phyloP scores from a whole-genome alignment of 2,113 vertebrate genomes.

The Motacilla alba region DNA sequence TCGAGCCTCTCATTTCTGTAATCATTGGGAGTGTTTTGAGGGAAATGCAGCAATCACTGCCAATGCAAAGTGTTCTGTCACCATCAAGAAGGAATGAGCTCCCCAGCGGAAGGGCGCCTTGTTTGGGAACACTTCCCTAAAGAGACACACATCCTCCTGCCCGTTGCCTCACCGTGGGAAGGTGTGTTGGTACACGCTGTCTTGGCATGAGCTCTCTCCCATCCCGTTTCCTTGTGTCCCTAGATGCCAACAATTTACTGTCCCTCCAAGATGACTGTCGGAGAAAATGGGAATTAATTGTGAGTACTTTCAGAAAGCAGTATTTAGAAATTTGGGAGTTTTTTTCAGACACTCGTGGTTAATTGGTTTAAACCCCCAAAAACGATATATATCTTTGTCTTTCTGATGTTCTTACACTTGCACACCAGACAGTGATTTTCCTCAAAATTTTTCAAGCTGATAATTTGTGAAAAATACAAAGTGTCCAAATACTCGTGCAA shows the following conservation, averaged over 20 bases:
- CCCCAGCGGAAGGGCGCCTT: neutral
- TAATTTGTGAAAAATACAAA: neutral
- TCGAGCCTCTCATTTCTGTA: neutral
- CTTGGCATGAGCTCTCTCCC: neutral
- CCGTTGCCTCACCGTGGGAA: accelerated
- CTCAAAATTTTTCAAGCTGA: neutral
- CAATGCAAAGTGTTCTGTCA: neutral
- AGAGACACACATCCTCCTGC: neutral
- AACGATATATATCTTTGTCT: neutral
- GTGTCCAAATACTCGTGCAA: neutral
- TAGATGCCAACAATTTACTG: neutral
- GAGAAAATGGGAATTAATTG: neutral
- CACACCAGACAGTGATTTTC: neutral
- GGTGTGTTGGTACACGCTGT: neutral
- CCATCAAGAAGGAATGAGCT: neutral
- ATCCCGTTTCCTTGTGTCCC: neutral
- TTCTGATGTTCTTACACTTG: neutral
- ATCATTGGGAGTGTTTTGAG: neutral
- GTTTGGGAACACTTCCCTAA: neutral
- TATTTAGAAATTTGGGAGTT: neutral
- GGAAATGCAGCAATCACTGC: neutral
- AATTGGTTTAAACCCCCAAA: neutral
- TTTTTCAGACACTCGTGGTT: neutral
- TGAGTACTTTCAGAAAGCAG: neutral
- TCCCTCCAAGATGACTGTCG: neutral